A percentile compares a stretch with the other conserved stretches of the same genome.
Conservation (phyloP, 2,888 invertebrate species). For the Patella pellucida region DNA sequence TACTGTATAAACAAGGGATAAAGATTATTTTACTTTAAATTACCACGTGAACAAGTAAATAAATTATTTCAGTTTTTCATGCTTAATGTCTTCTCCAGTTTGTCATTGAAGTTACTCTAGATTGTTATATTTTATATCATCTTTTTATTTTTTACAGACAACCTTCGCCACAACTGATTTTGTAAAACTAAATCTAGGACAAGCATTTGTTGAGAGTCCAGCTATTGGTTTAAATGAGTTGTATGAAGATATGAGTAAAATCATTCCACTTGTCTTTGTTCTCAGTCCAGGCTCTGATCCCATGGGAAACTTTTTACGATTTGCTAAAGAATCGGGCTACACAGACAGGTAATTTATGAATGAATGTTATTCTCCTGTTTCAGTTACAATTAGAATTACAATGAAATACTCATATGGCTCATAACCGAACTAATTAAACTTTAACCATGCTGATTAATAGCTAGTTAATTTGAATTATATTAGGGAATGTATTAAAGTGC, state of each 20-base stretch:
- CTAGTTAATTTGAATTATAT: too few relatives aligned
- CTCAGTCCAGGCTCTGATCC: conserved; percentile 83
- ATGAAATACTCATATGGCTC: not conserved
- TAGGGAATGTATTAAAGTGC: too few relatives aligned
- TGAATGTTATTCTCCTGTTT: not conserved
- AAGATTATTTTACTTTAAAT: too few relatives aligned
- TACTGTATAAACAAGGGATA: too few relatives aligned
- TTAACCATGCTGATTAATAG: too few relatives aligned
- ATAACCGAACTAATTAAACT: too few relatives aligned
- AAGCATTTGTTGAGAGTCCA: conserved; percentile 86
- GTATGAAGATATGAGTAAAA: conserved; percentile 71
- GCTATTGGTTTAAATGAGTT: conserved; percentile 76
- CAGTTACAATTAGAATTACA: not conserved
- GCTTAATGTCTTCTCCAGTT: too few relatives aligned
- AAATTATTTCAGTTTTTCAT: too few relatives aligned
- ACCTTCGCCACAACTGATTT: conserved; percentile 86
- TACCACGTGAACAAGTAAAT: too few relatives aligned
- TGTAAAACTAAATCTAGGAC: conserved; percentile 83
- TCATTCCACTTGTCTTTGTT: conserved; percentile 86
- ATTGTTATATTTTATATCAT: too few relatives aligned
- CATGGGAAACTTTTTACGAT: conserved; percentile 71
- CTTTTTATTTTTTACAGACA: conserved; percentile 70
- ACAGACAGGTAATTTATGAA: conserved; percentile 62
- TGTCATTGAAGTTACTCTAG: too few relatives aligned
- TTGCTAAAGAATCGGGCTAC: conserved; percentile 68